phyloP scores from a whole-genome alignment of 2,888 invertebrate species.

The Aporophyla lueneburgensis region DNA sequence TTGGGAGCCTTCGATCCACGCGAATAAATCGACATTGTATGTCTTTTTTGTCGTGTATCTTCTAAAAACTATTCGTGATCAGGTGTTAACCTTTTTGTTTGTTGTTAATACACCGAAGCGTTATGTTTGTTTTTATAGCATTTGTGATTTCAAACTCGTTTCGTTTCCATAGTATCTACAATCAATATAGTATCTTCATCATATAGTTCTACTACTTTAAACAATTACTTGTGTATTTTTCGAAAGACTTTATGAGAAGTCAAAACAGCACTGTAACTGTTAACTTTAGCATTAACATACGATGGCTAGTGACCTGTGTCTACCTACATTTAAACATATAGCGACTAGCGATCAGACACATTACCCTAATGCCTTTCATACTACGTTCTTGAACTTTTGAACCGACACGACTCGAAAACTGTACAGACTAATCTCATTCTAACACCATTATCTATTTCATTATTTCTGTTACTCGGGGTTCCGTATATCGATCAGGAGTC shows the following conservation, averaged over 20 bases:
- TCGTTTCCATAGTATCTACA: too few species aligned
- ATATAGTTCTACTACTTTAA: neutral
- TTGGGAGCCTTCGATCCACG: conserved; percentile 64
- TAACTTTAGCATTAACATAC: conserved; percentile 25
- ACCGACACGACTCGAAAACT: conserved; percentile 6
- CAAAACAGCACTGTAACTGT: conserved; percentile 27
- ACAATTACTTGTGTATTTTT: neutral
- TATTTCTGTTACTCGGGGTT: neutral
- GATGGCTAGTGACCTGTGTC: conserved; percentile 21
- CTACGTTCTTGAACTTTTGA: conserved; percentile 40
- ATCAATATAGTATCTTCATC: neutral
- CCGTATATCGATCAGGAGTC: neutral
- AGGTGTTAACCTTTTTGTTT: conserved; percentile 53
- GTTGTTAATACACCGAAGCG: conserved; percentile 23
- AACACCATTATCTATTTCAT: neutral
- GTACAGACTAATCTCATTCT: neutral
- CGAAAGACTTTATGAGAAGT: neutral
- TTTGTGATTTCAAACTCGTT: conserved; percentile 14
- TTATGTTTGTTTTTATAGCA: conserved; percentile 42
- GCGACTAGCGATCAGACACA: conserved; percentile 6
- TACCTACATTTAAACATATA: conserved; percentile 5
- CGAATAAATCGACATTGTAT: conserved; percentile 60
- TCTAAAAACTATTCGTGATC: conserved; percentile 47
- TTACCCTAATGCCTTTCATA: conserved; percentile 24
- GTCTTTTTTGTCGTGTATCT: conserved; percentile 41